Conservation (phyloP, 1,140 invertebrate species). For the Nebria ingens region DNA sequence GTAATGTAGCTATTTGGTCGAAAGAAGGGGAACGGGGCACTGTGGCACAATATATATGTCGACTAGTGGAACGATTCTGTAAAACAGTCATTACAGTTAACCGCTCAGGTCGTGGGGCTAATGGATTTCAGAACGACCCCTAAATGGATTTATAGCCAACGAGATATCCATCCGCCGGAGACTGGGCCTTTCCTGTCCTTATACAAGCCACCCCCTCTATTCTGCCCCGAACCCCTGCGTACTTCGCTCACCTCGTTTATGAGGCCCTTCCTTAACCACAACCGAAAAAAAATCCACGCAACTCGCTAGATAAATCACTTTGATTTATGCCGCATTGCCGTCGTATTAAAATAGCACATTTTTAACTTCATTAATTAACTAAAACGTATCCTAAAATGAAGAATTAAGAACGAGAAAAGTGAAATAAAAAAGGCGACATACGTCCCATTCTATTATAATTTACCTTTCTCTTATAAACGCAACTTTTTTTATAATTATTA, state of each 20-base stretch:
- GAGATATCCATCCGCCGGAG: neutral
- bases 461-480: too few relatives aligned
- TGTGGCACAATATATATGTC: too few relatives aligned
- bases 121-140: conserved; percentile 8
- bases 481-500: too few relatives aligned
- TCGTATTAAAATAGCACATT: conserved; percentile 7
- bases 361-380: neutral
- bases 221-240: too few relatives aligned
- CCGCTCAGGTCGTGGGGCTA: conserved; percentile 7
- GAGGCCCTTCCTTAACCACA: too few relatives aligned
- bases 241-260: too few relatives aligned
- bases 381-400: too few relatives aligned
- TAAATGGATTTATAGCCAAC: neutral
- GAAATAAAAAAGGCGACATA: too few relatives aligned
- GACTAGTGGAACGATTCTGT: conserved; percentile 1
- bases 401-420: neutral
- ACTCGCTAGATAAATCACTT: neutral
- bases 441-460: too few relatives aligned
- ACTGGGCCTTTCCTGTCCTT: conserved; percentile 8
- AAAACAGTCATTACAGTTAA: conserved; percentile 9
- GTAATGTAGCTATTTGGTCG: neutral
- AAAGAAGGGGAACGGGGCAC: neutral
- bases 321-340: neutral
- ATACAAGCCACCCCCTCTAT: too few relatives aligned
- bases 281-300: conserved; percentile 2